Evolutionary conservation across 2,113 vertebrate genomes (phyloP).

Genomic region (Riparia riparia): DNA sequence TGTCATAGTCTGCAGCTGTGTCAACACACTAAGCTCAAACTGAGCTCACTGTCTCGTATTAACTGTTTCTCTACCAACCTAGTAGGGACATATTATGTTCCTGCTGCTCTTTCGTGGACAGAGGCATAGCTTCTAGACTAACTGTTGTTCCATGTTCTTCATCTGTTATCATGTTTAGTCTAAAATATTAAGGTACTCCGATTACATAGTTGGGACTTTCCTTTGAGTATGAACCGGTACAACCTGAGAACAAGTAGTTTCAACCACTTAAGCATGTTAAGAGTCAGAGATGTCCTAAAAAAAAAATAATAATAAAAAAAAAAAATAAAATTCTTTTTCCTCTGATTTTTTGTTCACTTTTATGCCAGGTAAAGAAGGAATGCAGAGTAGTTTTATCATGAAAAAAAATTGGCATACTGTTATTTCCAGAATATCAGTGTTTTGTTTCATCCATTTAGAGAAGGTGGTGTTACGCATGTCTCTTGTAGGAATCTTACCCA

Average conservation of each 20-base stretch:
- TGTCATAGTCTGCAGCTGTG: slow-evolving; percentile 4
- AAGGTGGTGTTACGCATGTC: background rate
- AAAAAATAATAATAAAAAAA: background rate
- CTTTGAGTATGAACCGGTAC: background rate
- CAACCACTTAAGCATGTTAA: background rate
- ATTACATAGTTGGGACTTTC: background rate
- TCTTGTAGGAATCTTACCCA: background rate
- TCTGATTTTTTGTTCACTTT: background rate
- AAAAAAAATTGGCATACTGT: background rate
- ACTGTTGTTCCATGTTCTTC: background rate
- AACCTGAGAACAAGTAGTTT: background rate
- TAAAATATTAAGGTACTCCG: background rate
- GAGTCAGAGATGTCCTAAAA: background rate
- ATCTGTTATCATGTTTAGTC: background rate
- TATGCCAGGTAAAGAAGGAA: background rate
- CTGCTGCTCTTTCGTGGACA: background rate
- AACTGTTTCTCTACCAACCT: background rate
- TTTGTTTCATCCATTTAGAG: background rate
- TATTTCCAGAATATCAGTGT: background rate
- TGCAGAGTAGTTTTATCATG: background rate
- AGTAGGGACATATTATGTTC: background rate
- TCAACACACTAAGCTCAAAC: background rate
- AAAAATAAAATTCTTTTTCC: background rate
- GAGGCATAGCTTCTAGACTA: background rate
- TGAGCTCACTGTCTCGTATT: accelerated